Evolutionary conservation across 2,797 vertebrate genomes (phyloP).

Genomic region (Smutsia temminckii): DNA sequence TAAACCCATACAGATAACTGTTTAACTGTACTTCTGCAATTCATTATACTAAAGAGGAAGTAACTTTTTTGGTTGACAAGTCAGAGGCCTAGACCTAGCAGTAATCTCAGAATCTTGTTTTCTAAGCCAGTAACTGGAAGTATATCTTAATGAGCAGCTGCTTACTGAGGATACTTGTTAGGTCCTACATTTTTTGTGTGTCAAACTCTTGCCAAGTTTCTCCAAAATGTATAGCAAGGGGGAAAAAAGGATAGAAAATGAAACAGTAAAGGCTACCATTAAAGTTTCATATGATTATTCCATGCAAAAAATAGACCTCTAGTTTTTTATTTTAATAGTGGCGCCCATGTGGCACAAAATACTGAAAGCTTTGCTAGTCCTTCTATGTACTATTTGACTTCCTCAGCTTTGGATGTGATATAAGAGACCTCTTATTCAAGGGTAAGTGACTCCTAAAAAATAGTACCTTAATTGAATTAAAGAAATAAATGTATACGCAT

Average conservation of each 20-base stretch:
- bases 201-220: conserved; percentile 5
- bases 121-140: conserved; percentile 48
- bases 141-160: conserved; percentile 66
- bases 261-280: conserved; percentile 45
- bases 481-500: background rate
- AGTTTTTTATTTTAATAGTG: conserved; percentile 54
- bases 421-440: conserved; percentile 38
- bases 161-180: conserved; percentile 1
- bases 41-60: conserved; percentile 67
- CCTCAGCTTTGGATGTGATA: conserved; percentile 14
- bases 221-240: conserved; percentile 35
- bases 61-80: conserved; percentile 60
- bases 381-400: conserved; percentile 43
- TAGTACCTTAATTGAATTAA: background rate
- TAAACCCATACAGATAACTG: conserved; percentile 64
- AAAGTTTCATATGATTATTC: conserved; percentile 46
- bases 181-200: background rate
- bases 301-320: background rate
- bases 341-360: background rate
- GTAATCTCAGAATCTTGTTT: conserved; percentile 69
- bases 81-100: conserved; percentile 37
- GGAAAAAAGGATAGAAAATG: conserved; percentile 22
- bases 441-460: conserved; percentile 23
- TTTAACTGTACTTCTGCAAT: conserved; percentile 69
- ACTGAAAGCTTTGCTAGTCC: conserved; percentile 32